Percentiles rank a stretch among this genome's conserved stretches.
Evolutionary conservation across 2,113 vertebrate species (phyloP).

Genomic region (Terrapene triunguis): DNA sequence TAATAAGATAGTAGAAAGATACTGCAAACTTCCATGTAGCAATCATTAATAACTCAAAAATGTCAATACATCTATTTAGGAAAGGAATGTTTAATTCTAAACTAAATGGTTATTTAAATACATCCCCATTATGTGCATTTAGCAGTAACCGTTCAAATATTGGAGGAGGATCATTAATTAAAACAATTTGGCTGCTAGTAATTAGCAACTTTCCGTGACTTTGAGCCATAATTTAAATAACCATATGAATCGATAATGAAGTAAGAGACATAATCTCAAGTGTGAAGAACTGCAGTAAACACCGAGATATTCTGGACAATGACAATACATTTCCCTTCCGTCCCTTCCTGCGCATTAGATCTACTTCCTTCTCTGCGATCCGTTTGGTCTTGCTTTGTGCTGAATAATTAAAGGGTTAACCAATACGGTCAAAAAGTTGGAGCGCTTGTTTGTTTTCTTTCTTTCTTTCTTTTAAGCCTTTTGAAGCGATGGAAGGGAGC

Average conservation of each 20-base stretch:
- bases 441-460: not conserved
- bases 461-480: not conserved
- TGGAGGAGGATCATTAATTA: not conserved
- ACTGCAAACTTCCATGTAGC: not conserved
- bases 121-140: not conserved
- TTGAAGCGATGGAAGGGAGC: constrained; percentile 16
- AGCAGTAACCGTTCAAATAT: not conserved
- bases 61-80: not conserved
- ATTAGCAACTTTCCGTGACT: not conserved
- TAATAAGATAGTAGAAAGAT: not conserved
- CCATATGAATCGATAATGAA: not conserved
- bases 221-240: not conserved
- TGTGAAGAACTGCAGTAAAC: not conserved
- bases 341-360: no score
- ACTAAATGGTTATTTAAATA: not conserved
- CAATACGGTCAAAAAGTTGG: not conserved
- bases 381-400: not conserved
- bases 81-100: not conserved
- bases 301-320: not conserved
- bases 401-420: not conserved
- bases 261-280: not conserved
- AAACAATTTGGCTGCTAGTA: not conserved
- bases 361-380: not conserved
- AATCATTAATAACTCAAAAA: not conserved
- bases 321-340: not conserved